phyloP scores from a whole-genome alignment of 1,140 invertebrate species.

The Monomorium pharaonis region DNA sequence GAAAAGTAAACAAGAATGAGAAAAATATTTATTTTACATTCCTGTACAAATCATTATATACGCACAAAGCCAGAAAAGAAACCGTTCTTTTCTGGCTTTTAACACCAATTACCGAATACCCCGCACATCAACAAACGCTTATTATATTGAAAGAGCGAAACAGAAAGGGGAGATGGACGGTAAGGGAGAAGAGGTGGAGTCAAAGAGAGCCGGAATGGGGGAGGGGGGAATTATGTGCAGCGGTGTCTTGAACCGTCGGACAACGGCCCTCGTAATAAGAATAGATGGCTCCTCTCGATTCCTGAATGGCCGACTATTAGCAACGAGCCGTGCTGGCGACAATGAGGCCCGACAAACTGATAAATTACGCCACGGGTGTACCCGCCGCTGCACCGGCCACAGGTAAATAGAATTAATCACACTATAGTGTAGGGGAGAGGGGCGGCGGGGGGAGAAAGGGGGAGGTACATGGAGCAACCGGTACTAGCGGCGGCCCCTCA shows the following conservation, averaged over 20 bases:
- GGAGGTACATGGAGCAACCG: slow-evolving; percentile 33
- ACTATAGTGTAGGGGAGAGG: slow-evolving; percentile 66
- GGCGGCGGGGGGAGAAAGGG: background rate
- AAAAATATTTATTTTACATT: slow-evolving; percentile 12
- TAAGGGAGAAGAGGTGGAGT: background rate
- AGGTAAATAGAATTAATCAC: slow-evolving; percentile 78
- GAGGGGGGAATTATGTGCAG: background rate
- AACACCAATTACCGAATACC: background rate
- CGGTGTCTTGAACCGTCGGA: slow-evolving; percentile 69
- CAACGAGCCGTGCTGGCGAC: slow-evolving; percentile 71
- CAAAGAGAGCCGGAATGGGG: background rate
- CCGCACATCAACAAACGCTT: background rate
- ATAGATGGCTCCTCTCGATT: slow-evolving; percentile 74
- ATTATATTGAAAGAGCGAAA: slow-evolving; percentile 37
- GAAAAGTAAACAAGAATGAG: background rate
- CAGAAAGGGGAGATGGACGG: background rate
- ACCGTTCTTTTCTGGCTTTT: background rate
- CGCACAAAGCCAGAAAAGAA: background rate
- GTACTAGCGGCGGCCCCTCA: slow-evolving; percentile 38
- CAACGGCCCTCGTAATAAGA: slow-evolving; percentile 74
- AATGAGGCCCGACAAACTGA: slow-evolving; percentile 76
- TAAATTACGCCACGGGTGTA: slow-evolving; percentile 75
- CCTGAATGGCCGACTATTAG: slow-evolving; percentile 75
- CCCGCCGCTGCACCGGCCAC: slow-evolving; percentile 73
- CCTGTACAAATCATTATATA: background rate